phyloP scores from a whole-genome alignment of 2,888 invertebrate species.

The Ligdia adustata region DNA sequence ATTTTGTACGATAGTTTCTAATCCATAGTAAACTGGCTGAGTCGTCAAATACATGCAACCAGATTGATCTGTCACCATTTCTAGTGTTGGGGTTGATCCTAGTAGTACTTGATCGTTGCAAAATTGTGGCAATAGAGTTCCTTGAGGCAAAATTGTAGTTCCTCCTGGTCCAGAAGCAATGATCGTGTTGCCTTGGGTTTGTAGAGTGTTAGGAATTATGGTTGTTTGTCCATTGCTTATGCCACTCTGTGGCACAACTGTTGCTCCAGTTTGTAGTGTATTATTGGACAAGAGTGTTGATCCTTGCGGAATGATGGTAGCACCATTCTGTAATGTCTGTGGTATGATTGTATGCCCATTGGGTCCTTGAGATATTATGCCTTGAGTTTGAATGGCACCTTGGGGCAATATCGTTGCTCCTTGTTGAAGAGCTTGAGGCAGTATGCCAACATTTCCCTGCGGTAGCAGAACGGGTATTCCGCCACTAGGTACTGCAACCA shows the following conservation, averaged over 20 bases:
- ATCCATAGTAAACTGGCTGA: constrained; percentile 91
- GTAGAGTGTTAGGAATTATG: constrained; percentile 76
- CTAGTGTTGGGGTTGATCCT: constrained; percentile 85
- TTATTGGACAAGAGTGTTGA: constrained; percentile 66
- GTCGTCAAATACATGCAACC: constrained; percentile 85
- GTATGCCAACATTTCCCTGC: constrained; percentile 80
- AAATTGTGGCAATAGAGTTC: constrained; percentile 80
- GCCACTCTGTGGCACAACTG: constrained; percentile 77
- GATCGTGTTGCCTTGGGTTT: constrained; percentile 81
- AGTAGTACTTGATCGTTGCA: constrained; percentile 85
- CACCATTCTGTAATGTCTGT: constrained; percentile 85
- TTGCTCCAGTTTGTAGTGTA: constrained; percentile 68
- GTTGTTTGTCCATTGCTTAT: constrained; percentile 78
- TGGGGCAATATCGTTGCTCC: constrained; percentile 84
- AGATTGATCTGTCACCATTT: constrained; percentile 85
- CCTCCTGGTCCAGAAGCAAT: constrained; percentile 80
- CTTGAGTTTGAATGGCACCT: constrained; percentile 80
- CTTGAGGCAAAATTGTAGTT: constrained; percentile 85
- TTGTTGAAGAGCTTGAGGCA: constrained; percentile 80
- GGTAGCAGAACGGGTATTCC: constrained; percentile 83
- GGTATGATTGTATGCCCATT: constrained; percentile 85
- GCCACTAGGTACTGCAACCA: constrained; percentile 84
- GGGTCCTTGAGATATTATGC: constrained; percentile 78
- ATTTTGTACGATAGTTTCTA: constrained; percentile 94
- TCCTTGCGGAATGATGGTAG: constrained; percentile 86